These are phyloP conservation scores for Epiperipatus broadwayi DNA, from an alignment of 2,888 invertebrate genomes.

Conservation along the genomic window DNA sequence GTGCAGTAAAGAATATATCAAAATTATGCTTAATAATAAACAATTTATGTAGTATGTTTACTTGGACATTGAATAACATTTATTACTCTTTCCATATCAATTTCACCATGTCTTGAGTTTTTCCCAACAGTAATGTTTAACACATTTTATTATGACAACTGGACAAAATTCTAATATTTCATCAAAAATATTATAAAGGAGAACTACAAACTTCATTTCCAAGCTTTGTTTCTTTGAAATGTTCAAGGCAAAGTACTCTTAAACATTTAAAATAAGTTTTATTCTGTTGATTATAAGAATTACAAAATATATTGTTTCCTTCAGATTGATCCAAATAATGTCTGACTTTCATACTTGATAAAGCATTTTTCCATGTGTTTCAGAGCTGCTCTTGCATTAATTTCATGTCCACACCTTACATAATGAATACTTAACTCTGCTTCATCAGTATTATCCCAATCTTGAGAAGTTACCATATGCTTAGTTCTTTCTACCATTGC, in stretches of 20 bases:
- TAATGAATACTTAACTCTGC: constrained; percentile 66
- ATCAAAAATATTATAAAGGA: constrained; percentile 63
- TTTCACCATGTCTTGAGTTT: constrained; percentile 77
- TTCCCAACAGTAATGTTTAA: constrained; percentile 86
- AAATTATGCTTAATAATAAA: too few species aligned
- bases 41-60: too few species aligned
- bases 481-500: too few species aligned
- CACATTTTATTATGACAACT: constrained; percentile 70
- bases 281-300: constrained; percentile 69
- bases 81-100: constrained; percentile 62
- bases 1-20: too few species aligned
- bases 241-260: constrained; percentile 88
- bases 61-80: constrained; percentile 32
- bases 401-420: constrained; percentile 89
- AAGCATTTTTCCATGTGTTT: constrained; percentile 97
- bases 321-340: constrained; percentile 90
- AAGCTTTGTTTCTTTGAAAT: constrained; percentile 82
- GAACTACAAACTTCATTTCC: constrained; percentile 71
- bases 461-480: too few species aligned
- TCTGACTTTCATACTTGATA: constrained; percentile 79
- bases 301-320: constrained; percentile 92
- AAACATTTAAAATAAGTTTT: constrained; percentile 87
- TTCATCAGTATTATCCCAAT: constrained; percentile 30
- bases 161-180: constrained; percentile 67
- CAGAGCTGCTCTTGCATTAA: constrained; percentile 70